Evolutionary conservation across 2,797 vertebrate species (phyloP).

Genomic region (Sebastes cheni): DNA sequence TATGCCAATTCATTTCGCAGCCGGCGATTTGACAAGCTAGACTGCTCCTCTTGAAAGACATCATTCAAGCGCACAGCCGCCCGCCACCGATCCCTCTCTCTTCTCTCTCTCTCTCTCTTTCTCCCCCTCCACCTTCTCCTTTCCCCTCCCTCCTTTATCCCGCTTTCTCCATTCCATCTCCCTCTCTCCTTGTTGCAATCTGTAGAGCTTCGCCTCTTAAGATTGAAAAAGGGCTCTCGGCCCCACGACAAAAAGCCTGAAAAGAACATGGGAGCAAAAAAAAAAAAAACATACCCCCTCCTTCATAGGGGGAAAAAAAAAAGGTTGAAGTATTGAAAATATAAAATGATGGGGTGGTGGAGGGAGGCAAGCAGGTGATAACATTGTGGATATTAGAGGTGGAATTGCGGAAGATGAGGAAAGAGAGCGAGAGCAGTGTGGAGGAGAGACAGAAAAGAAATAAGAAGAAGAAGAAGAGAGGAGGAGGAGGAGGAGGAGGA

Average conservation of each 20-base stretch:
- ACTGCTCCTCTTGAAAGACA: slow-evolving; percentile 99
- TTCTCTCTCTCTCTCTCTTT: neutral
- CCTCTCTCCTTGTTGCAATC: slow-evolving; percentile 80
- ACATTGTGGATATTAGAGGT: slow-evolving; percentile 93
- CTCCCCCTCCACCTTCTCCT: slow-evolving; percentile 43
- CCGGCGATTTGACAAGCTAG: slow-evolving; percentile 98
- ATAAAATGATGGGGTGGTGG: slow-evolving; percentile 89
- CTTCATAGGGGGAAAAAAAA: slow-evolving; percentile 22
- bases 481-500: slow-evolving; percentile 5
- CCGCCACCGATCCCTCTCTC: slow-evolving; percentile 73
- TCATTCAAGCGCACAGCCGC: slow-evolving; percentile 90
- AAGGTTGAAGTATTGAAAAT: slow-evolving; percentile 86
- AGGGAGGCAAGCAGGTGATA: slow-evolving; percentile 92
- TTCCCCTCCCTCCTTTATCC: slow-evolving; percentile 68
- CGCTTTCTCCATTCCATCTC: slow-evolving; percentile 66
- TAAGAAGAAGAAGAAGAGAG: slow-evolving; percentile 53
- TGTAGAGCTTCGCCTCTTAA: slow-evolving; percentile 80
- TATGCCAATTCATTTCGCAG: slow-evolving; percentile 96
- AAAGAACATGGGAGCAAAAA: slow-evolving; percentile 63
- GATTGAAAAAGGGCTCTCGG: slow-evolving; percentile 87
- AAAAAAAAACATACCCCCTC: slow-evolving; percentile 51
- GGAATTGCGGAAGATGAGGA: slow-evolving; percentile 73
- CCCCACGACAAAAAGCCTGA: slow-evolving; percentile 80
- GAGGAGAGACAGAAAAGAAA: slow-evolving; percentile 65
- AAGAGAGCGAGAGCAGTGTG: slow-evolving; percentile 52